Percentiles rank a stretch among this genome's conserved stretches.
Conservation (phyloP, 2,113 vertebrate genomes). For the Clarias gariepinus region DNA sequence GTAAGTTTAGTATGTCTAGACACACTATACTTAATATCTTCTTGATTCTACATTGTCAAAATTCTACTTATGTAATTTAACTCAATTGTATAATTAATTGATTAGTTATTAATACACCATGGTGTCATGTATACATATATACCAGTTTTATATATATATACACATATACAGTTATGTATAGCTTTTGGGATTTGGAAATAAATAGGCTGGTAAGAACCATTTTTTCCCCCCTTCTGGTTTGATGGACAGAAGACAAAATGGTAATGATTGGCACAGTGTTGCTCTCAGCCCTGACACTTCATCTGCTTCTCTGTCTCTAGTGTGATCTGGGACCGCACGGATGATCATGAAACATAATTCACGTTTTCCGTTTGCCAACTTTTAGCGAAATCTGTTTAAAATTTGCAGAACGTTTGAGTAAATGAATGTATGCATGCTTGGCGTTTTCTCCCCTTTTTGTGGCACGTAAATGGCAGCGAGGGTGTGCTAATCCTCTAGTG, state of each 20-base stretch:
- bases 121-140: too few species aligned
- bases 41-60: neutral
- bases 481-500: slow-evolving; percentile 56
- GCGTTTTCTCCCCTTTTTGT: neutral
- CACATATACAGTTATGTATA: too few species aligned
- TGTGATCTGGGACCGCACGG: neutral
- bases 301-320: neutral
- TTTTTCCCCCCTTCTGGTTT: neutral
- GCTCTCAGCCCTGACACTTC: neutral
- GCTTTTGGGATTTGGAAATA: neutral
- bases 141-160: too few species aligned
- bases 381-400: neutral
- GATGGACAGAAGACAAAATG: neutral
- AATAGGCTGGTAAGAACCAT: neutral
- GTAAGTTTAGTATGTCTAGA: neutral
- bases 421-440: neutral
- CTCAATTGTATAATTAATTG: neutral
- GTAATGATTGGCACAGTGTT: neutral
- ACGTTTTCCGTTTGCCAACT: neutral
- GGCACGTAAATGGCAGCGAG: neutral
- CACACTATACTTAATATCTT: neutral
- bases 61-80: neutral
- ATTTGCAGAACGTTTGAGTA: neutral
- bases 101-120: neutral
- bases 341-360: neutral